These are phyloP conservation scores for Teleiodes luculella DNA, from an alignment of 2,888 invertebrate species.

Conservation along the genomic window DNA sequence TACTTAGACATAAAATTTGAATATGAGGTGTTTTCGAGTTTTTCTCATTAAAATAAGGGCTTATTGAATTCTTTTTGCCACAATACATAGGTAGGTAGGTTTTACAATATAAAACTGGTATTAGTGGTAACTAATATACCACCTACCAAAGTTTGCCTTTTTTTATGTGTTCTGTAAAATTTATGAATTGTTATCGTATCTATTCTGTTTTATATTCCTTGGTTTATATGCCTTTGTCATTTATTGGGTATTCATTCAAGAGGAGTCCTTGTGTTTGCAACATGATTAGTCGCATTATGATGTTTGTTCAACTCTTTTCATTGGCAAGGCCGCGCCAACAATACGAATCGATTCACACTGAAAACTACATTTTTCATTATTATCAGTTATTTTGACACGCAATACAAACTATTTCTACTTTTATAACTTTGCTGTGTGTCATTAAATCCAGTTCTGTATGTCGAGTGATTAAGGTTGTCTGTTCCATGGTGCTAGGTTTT, in stretches of 20 bases:
- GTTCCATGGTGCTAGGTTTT: slow-evolving; percentile 17
- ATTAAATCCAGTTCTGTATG: slow-evolving; percentile 19
- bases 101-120: no score
- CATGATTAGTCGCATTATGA: not conserved
- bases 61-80: no score
- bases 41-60: no score
- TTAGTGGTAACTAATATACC: no score
- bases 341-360: slow-evolving; percentile 49
- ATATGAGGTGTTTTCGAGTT: no score
- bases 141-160: no score
- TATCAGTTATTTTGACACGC: slow-evolving; percentile 65
- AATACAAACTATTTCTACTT: slow-evolving; percentile 41
- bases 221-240: not conserved
- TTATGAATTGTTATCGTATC: no score
- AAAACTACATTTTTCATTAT: slow-evolving; percentile 58
- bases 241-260: not conserved
- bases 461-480: not conserved
- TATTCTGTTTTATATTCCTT: not conserved
- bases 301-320: slow-evolving; percentile 25
- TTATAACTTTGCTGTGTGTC: slow-evolving; percentile 23
- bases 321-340: slow-evolving; percentile 44
- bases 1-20: no score
- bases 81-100: no score
- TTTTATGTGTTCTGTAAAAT: no score
- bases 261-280: not conserved